Percentiles rank a stretch among this genome's conserved stretches.
Conservation (phyloP, 2,888 invertebrate genomes). For the Cryptus armator region DNA sequence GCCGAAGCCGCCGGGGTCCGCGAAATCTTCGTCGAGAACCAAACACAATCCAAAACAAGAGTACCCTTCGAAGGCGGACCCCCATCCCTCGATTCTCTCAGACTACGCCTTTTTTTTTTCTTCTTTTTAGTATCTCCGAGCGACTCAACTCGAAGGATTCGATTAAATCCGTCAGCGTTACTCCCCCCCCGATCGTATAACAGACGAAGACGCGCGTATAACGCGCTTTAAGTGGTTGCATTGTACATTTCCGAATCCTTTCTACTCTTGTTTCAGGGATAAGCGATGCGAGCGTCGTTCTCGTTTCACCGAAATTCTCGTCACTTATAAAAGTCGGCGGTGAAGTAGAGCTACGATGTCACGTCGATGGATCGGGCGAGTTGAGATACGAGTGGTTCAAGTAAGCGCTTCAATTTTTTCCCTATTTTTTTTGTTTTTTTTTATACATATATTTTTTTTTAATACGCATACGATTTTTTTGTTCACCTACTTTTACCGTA, state of each 20-base stretch:
- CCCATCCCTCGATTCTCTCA: not conserved
- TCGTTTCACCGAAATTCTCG: conserved; percentile 87
- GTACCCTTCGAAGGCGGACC: not conserved
- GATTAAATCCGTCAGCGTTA: conserved; percentile 73
- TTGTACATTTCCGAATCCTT: conserved; percentile 28
- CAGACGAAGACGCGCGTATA: conserved; percentile 13
- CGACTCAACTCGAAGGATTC: conserved; percentile 64
- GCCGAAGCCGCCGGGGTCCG: conserved; percentile 11
- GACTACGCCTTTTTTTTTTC: conserved; percentile 15
- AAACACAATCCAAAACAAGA: conserved; percentile 1
- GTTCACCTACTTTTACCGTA: not conserved
- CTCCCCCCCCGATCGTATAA: conserved; percentile 28
- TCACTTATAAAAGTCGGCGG: conserved; percentile 85
- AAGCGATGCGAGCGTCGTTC: conserved; percentile 87
- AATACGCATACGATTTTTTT: too few relatives aligned
- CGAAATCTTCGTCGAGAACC: conserved; percentile 4
- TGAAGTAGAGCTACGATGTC: conserved; percentile 88
- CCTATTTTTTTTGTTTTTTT: too few relatives aligned
- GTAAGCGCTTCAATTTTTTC: conserved; percentile 82
- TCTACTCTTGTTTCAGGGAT: conserved; percentile 86
- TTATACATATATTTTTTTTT: too few relatives aligned
- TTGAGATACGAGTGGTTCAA: conserved; percentile 90
- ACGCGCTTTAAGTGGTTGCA: conserved; percentile 9
- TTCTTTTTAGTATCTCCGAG: conserved; percentile 52
- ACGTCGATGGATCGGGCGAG: conserved; percentile 89